phyloP scores from a whole-genome alignment of 1,140 invertebrate species.

The Procambarus virginalis region DNA sequence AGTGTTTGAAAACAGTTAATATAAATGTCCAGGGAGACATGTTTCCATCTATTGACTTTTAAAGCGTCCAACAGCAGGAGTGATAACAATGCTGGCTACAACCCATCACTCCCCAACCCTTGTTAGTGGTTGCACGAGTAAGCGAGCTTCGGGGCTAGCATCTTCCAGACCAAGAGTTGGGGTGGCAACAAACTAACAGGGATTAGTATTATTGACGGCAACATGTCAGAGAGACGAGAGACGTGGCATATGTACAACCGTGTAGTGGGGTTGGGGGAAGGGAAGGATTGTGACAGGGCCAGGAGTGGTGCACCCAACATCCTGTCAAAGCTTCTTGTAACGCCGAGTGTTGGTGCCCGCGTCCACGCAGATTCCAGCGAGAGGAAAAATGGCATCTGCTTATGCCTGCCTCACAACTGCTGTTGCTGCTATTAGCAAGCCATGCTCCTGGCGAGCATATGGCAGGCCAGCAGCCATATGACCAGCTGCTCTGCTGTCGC shows the following conservation, averaged over 20 bases:
- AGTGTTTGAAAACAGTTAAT: slow-evolving; percentile 12
- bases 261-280: background rate
- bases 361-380: background rate
- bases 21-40: slow-evolving; percentile 14
- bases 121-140: slow-evolving; percentile 18
- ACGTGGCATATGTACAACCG: slow-evolving; percentile 46
- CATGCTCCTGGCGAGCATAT: slow-evolving; percentile 8
- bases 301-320: background rate
- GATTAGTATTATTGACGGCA: slow-evolving; percentile 40
- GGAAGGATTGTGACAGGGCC: background rate
- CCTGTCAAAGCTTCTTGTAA: background rate
- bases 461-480: slow-evolving; percentile 12
- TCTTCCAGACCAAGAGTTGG: slow-evolving; percentile 21
- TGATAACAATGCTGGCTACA: slow-evolving; percentile 25
- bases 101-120: slow-evolving; percentile 30
- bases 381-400: slow-evolving; percentile 5
- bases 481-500: slow-evolving; percentile 25
- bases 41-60: slow-evolving; percentile 32
- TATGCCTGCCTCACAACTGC: slow-evolving; percentile 33
- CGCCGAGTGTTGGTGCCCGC: background rate
- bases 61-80: slow-evolving; percentile 28
- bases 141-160: background rate
- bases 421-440: slow-evolving; percentile 36
- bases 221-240: slow-evolving; percentile 24
- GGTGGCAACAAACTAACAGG: slow-evolving; percentile 39